Evolutionary conservation across 2,797 vertebrate genomes (phyloP), one percentile per base, ranked within the genome.

Genomic region (Clamator glandarius): DNA sequence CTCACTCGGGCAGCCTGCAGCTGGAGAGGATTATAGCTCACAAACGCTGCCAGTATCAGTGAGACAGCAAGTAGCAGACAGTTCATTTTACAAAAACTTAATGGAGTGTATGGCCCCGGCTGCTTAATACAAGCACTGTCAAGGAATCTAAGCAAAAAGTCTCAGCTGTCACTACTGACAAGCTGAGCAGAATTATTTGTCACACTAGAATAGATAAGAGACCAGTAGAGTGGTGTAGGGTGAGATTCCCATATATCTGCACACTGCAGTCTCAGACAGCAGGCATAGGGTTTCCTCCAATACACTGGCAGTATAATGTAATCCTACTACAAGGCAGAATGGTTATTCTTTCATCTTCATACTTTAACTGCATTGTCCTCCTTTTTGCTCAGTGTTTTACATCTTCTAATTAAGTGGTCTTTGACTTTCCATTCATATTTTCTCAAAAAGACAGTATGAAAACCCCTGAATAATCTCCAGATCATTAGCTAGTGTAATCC

Each of bases 91-190:
- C 97, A 98, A 97, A 95, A 97, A 98, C 98, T 98, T 99, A 99
- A 99, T 98, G 98, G 98, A 98, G 98, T 98, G 97, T 96, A 97
- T 84, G 98, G 98, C 96, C 97, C 98, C 96, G 95, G 97, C 97
- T 98, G 98, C 98, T 99, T 98, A 98, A 98, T 98, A 98, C 97
- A 97, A 97, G 98, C 97, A 98, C 97, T 98, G 98, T 98, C 98
- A 98, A 98, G 95, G 92, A 96, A 97, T 98, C 98, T 98, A 97
- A 97, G 97, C 97, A 98, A 97, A 96, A 98, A 97, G 97, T 97
- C 98, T 98, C 97, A 95, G 98, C 98, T 98, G 98, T 98, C 98
- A 98, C 87, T 69, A 84, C 97, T 98, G 98, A 98, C 98, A 98
- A 98, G 98, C 97, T 91, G 96, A 93, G 92, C 94, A 97, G 98